These are phyloP conservation scores for Pollimyrus isidori DNA, from an alignment of 2,113 vertebrate species.

Conservation along the genomic window DNA sequence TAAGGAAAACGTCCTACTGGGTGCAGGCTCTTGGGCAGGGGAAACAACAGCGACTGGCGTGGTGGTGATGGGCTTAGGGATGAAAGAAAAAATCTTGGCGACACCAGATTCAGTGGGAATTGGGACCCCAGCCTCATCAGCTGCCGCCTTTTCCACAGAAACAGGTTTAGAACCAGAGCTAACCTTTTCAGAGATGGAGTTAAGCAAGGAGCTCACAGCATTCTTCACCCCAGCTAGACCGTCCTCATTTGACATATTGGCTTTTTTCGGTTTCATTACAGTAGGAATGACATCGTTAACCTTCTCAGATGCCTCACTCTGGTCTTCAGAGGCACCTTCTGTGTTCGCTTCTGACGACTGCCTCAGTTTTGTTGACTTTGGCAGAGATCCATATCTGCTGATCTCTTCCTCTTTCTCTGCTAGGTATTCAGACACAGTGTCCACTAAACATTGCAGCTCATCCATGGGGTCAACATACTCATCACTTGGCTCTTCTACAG, in stretches of 20 bases:
- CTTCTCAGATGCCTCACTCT: conserved; percentile 39
- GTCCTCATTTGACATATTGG: conserved; percentile 48
- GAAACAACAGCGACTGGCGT: conserved; percentile 56
- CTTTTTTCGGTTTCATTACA: conserved; percentile 33
- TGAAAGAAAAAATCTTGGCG: conserved; percentile 56
- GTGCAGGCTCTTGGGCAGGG: conserved; percentile 45
- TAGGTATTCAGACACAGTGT: conserved; percentile 89
- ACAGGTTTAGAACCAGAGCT: conserved; percentile 61
- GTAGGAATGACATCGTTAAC: conserved; percentile 38
- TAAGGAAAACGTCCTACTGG: conserved; percentile 48
- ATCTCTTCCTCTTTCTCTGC: conserved; percentile 92
- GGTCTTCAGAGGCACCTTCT: conserved; percentile 49
- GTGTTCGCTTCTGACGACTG: conserved; percentile 46
- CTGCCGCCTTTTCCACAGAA: conserved; percentile 59
- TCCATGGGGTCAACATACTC: conserved; percentile 73
- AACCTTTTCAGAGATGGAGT: conserved; percentile 67
- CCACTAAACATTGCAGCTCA: conserved; percentile 82
- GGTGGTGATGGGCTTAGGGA: conserved; percentile 51
- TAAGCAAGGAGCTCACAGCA: conserved; percentile 75
- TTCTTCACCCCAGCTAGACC: conserved; percentile 69
- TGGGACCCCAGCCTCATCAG: conserved; percentile 38
- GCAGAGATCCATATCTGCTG: conserved; percentile 68
- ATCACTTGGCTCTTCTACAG: conserved; percentile 58
- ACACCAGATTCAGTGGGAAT: conserved; percentile 54
- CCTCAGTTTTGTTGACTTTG: conserved; percentile 57